phyloP scores from a whole-genome alignment of 2,888 invertebrate genomes.

The Dolichomitus sp. region DNA sequence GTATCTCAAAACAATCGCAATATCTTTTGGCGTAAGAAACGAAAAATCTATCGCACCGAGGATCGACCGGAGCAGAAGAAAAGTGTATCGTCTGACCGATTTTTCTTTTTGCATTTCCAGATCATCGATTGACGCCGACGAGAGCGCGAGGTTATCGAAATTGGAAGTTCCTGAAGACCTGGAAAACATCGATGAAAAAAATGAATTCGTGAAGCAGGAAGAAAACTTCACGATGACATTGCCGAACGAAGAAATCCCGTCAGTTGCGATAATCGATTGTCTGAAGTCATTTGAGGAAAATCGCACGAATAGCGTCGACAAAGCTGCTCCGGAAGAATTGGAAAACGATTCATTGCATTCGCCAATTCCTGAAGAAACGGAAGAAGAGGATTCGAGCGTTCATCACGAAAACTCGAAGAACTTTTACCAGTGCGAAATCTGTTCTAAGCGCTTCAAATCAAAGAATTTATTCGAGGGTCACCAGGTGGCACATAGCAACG shows the following conservation, averaged over 20 bases:
- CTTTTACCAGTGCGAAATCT: slow-evolving; percentile 75
- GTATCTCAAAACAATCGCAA: not conserved
- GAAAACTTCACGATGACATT: not conserved
- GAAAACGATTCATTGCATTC: not conserved
- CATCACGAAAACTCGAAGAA: not conserved
- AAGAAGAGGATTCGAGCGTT: not conserved
- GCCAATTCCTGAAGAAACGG: not conserved
- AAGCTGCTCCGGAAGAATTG: not conserved
- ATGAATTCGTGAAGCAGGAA: not conserved
- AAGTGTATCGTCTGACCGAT: slow-evolving; percentile 27
- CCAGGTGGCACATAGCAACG: slow-evolving; percentile 79
- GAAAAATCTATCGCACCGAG: slow-evolving; percentile 25
- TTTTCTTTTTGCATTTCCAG: slow-evolving; percentile 62
- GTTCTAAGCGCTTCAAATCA: slow-evolving; percentile 77
- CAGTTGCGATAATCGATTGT: not conserved
- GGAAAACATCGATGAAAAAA: not conserved
- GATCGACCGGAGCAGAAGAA: slow-evolving; percentile 14
- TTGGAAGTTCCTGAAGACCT: not conserved
- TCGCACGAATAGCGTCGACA: not conserved
- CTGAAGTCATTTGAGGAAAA: not conserved
- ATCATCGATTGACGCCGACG: slow-evolving; percentile 26
- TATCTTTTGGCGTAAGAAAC: not conserved
- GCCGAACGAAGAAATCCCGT: not conserved
- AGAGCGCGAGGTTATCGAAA: not conserved
- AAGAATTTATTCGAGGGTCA: slow-evolving; percentile 81